phyloP scores from a whole-genome alignment of 1,140 invertebrate species.

The Zaprionus nigranus region DNA sequence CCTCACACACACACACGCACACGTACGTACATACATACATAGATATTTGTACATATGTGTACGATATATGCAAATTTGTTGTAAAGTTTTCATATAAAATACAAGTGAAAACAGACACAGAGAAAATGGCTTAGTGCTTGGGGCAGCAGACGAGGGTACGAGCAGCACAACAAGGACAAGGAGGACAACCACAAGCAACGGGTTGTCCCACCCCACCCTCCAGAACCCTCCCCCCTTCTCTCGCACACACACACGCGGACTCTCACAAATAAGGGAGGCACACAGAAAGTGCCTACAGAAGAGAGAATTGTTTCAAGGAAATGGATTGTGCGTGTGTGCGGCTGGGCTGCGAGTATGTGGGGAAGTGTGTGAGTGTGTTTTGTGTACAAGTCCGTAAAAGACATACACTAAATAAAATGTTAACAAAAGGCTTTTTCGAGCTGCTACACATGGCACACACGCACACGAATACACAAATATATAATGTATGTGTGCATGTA shows the following conservation, averaged over 20 bases:
- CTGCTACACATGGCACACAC: background rate
- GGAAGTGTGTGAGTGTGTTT: constrained; percentile 51
- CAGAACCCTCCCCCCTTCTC: constrained; percentile 10
- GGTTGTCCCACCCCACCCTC: constrained; percentile 39
- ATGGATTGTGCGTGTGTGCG: constrained; percentile 73
- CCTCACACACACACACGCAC: constrained; percentile 52
- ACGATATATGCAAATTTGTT: constrained; percentile 77
- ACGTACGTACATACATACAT: constrained; percentile 48
- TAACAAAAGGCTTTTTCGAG: constrained; percentile 66
- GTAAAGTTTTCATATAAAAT: constrained; percentile 83
- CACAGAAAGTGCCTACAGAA: constrained; percentile 70
- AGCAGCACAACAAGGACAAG: constrained; percentile 71
- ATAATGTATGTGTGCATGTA: constrained; percentile 3
- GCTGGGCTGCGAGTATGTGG: constrained; percentile 27
- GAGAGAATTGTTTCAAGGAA: constrained; percentile 66
- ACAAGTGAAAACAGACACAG: constrained; percentile 78
- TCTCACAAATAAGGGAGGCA: constrained; percentile 27
- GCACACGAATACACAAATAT: background rate
- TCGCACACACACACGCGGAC: constrained; percentile 20
- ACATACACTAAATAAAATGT: constrained; percentile 76
- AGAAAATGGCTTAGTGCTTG: constrained; percentile 69
- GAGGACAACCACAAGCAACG: constrained; percentile 65
- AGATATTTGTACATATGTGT: background rate
- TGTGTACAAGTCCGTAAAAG: constrained; percentile 76
- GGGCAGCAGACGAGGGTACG: constrained; percentile 44